Base-by-base conservation (phyloP, 2,113 vertebrate genomes). In the Verasper variegatus region DNA sequence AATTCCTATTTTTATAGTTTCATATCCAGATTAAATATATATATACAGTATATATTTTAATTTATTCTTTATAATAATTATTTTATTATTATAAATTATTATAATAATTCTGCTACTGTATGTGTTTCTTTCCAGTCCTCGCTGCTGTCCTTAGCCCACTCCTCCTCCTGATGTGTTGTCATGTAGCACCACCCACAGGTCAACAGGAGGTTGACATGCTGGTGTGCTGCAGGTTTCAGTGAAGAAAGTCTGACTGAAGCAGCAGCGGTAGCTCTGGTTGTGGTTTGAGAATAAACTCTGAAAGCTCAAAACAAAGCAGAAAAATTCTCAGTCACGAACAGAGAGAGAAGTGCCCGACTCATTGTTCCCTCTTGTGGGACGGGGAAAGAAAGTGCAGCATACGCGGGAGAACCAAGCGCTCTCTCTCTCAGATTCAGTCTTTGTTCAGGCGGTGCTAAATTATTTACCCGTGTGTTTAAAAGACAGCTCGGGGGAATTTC, bases 141-240 rank as follows among this genome's bases (percentile, higher is more conserved):
- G 57, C 54, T 55, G 54, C 47, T 2, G 3, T 51, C 68, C 27
- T 61, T 27, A 45, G 47, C 27, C 42, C 54, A 7, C 70, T 24
- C 52, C 26, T 56, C 73, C 67, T 65, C 49, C 69, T 80, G 72
- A 93, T 90, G 91, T 94, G 87, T 95, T 94, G 96, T 96, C 88
- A 94, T 92, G 93, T 89, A 97, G 97, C 96, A 94, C 97, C 97
- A 97, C 96, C 97, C 97, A 94, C 96, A 98, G 97, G 97, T 95
- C 91, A 93, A 45, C 62, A 66, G 74, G 64, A 82, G 89, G 82
- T 35, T 91, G 85, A 89, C 93, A 91, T 23, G 74, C 85, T 68
- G 66, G 5, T 26, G 54, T 62, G 68, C 74, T 26, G 35, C 73
- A 55, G 55, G n/a, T 58, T 61, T 20, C 55, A 2, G 21, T 61